Percentiles rank a stretch among this genome's conserved stretches.
Conservation (phyloP, 2,797 vertebrate species). For the Heliangelus exortis region DNA sequence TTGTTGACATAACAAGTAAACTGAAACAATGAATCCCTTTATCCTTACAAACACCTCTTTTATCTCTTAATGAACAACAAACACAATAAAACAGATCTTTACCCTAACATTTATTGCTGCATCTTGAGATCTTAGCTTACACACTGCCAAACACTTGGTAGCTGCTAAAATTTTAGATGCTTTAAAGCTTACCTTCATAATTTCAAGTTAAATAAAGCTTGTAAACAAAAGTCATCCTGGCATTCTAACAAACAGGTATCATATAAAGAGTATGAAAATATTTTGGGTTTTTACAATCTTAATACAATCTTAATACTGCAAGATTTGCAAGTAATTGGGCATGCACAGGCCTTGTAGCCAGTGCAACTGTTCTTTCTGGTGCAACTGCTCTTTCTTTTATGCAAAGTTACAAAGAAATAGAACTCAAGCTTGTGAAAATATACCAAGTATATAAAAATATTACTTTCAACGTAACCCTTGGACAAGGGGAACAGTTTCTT, state of each 20-base stretch:
- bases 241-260: not conserved
- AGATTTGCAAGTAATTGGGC: not conserved
- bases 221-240: conserved; percentile 35
- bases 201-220: conserved; percentile 37
- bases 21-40: conserved; percentile 40
- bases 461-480: not conserved
- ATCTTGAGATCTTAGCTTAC: conserved; percentile 28
- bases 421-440: not conserved
- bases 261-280: not conserved
- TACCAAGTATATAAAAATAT: not conserved
- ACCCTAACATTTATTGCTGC: not conserved
- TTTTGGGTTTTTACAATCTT: not conserved
- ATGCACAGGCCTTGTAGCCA: not conserved
- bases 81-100: conserved; percentile 30
- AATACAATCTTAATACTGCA: not conserved
- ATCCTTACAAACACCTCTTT: conserved; percentile 24
- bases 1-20: not conserved
- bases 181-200: conserved; percentile 33
- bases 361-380: too few relatives aligned
- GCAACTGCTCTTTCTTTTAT: not conserved
- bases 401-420: not conserved
- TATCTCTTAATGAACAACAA: conserved; percentile 42
- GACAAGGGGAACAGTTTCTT: not conserved
- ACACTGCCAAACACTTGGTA: not conserved
- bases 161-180: not conserved